A percentile compares a stretch with the other conserved stretches of the same genome.
phyloP scores from a whole-genome alignment of 2,888 invertebrate genomes.

The Phrixothrix hirtus region DNA sequence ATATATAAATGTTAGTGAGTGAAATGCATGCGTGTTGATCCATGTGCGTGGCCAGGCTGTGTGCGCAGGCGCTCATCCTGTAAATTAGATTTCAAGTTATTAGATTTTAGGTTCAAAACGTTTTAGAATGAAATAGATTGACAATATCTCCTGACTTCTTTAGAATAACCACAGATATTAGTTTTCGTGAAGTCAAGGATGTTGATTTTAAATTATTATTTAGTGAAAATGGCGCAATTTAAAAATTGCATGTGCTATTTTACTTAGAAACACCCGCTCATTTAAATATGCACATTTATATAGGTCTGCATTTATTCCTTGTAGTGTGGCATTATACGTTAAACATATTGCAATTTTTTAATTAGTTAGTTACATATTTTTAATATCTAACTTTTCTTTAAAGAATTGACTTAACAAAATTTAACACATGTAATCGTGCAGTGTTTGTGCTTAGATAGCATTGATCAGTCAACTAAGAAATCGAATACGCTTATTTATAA shows the following conservation, averaged over 20 bases:
- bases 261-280: conserved; percentile 15
- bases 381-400: neutral
- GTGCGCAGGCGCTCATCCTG: conserved; percentile 59
- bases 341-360: neutral
- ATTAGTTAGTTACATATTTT: neutral
- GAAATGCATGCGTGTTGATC: conserved; percentile 49
- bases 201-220: conserved; percentile 6
- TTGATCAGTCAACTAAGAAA: neutral
- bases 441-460: neutral
- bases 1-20: conserved; percentile 48
- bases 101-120: conserved; percentile 9
- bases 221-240: conserved; percentile 7
- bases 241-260: conserved; percentile 24
- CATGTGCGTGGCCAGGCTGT: conserved; percentile 72
- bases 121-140: conserved; percentile 8
- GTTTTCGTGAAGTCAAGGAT: conserved; percentile 8
- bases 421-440: neutral
- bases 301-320: conserved; percentile 8
- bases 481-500: too few relatives aligned
- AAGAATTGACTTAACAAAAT: too few relatives aligned
- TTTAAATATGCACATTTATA: conserved; percentile 20
- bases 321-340: conserved; percentile 22
- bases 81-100: conserved; percentile 19
- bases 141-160: conserved; percentile 16
- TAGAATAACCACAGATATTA: conserved; percentile 7